Conservation (phyloP, 1,140 invertebrate genomes). For the Doryteuthis pealeii region DNA sequence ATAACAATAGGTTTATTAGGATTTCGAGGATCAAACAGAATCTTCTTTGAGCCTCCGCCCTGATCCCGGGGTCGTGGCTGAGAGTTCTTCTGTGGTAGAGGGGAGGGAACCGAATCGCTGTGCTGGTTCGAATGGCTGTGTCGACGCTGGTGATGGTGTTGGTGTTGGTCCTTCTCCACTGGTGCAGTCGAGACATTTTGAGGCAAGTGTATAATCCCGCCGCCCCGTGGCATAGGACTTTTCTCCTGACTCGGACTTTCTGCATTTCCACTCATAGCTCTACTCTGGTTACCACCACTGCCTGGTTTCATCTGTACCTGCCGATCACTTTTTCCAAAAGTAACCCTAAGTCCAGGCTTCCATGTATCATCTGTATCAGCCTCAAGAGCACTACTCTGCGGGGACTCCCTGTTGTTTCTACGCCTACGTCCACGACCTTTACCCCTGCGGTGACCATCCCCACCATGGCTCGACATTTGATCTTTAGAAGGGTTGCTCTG, state of each 20-base stretch:
- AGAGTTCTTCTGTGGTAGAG: background rate
- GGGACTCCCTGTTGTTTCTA: background rate
- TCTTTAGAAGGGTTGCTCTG: conserved; percentile 27
- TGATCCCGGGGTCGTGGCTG: conserved; percentile 12
- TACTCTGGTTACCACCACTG: background rate
- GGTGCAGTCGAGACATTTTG: conserved; percentile 15
- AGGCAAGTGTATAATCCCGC: conserved; percentile 37
- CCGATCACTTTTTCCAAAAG: conserved; percentile 20
- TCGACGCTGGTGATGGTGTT: no score
- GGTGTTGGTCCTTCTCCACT: conserved; percentile 7
- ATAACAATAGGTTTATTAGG: conserved; percentile 72
- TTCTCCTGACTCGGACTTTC: background rate
- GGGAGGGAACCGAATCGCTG: background rate
- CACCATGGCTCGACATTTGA: conserved; percentile 4
- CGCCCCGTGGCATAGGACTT: conserved; percentile 21
- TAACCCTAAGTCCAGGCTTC: conserved; percentile 16
- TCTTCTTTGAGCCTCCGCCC: conserved; percentile 26
- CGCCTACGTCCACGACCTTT: conserved; percentile 5
- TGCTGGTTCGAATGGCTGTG: background rate
- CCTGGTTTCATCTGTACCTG: conserved; percentile 11
- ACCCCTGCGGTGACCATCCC: conserved; percentile 6
- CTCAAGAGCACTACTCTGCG: background rate
- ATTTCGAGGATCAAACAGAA: conserved; percentile 71
- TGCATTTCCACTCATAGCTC: background rate
- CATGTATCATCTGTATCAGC: background rate